Base-by-base conservation (phyloP, 2,797 vertebrate genomes). In the Argentina silus region DNA sequence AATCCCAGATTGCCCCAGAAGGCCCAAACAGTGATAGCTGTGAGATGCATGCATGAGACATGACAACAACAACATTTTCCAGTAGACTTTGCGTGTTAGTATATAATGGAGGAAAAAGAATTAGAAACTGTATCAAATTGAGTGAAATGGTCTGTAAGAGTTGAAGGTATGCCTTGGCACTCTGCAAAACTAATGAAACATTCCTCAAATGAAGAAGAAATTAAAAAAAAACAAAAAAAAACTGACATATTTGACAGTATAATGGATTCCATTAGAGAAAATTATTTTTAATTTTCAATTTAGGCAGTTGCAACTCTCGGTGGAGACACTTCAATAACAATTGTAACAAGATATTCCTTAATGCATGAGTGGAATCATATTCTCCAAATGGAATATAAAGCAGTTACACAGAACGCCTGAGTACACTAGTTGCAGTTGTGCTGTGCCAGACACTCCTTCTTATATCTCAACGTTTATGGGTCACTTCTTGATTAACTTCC, bases 321-420 rank as follows among this genome's bases (percentile, higher is more conserved):
- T 51, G 42, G 77, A 87, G 81, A 88, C 82, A 88, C 77, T 88
- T 89, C 81, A 86, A 67, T 73, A 83, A 81, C 74, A 87, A 84
- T 72, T 85, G 81, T 77, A 84, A 90, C 80, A 83, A 87, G 83
- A 86, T 88, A 83, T 87, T 85, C 74, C 87, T 90, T 88, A 87
- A 91, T 89, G 89, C 87, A 88, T 85, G 89, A 91, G 69, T 82
- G 84, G 72, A 76, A 65, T 72, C 80, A 75, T 80, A 51, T 86
- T 88, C 87, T 87, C 78, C 78, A 92, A 92, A 92, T 93, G 90
- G 92, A 94, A 93, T 92, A 90, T 91, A 92, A 92, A 93, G 85
- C 88, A 85, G 81, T 81, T 65, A 14, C 43, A 75, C 70, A 56
- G 48, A 82, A 83, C 76, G 82, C 78, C 83, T 81, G 84, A 90